Conservation (phyloP, 2,797 vertebrate genomes). For the Urocyon cinereoargenteus region DNA sequence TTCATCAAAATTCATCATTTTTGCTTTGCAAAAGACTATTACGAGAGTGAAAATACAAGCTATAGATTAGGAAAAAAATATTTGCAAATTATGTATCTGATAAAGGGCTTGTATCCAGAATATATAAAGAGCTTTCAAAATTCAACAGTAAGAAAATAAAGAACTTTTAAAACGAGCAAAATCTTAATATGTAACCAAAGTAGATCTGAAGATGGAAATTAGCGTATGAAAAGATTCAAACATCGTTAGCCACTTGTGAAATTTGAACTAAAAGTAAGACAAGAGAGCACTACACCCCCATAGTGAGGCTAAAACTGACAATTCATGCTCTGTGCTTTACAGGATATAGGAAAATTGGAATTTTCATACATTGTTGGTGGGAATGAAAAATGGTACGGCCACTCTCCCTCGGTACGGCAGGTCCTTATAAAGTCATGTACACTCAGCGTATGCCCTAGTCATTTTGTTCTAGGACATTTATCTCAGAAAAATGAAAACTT, state of each 20-base stretch:
- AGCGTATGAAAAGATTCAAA: background rate
- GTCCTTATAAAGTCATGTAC: background rate
- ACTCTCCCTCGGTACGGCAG: background rate
- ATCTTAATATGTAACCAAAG: background rate
- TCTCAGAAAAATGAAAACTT: background rate
- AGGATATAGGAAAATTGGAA: background rate
- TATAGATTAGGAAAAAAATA: background rate
- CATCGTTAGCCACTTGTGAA: background rate
- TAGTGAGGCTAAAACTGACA: background rate
- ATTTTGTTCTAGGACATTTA: background rate
- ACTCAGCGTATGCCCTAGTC: background rate
- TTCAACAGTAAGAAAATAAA: constrained; percentile 10
- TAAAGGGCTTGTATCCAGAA: background rate
- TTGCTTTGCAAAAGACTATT: background rate
- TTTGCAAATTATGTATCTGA: background rate
- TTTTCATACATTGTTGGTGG: background rate
- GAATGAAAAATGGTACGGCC: background rate
- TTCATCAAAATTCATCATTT: background rate
- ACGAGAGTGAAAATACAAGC: background rate
- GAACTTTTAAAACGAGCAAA: constrained; percentile 21
- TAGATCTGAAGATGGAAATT: background rate
- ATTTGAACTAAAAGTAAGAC: background rate
- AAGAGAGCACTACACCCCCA: background rate
- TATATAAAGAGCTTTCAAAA: background rate
- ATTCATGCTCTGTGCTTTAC: background rate